Evolutionary conservation across 2,113 vertebrate genomes (phyloP), one percentile per base, ranked within the genome.

Genomic region (Varanus komodoensis): DNA sequence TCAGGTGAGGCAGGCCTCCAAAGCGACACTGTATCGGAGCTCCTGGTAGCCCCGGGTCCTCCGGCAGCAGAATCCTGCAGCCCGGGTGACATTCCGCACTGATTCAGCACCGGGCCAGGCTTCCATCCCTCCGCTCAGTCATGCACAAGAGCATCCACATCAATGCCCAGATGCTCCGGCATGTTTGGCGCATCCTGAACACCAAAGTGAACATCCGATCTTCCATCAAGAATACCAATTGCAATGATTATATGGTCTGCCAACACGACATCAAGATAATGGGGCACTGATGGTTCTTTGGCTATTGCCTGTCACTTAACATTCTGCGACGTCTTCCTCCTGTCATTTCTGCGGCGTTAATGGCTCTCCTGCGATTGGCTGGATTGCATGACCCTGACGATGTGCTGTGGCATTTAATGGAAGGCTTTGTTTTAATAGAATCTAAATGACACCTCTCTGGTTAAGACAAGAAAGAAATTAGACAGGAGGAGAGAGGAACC

Each of bases 401-500:
- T 92, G 89, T 0, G n/a, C 48, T 52, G 52, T 0, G 0, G 8
- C 89, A n/a, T 89, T 89, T 90, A 88, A 92, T 88, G 89, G 86
- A 75, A 88, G 75, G 86, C 89, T 90, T 86, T 61, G 88, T 89
- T 92, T 92, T 90, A 94, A 92, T 91, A 92, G 95, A 88, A 82
- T 91, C 89, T 54, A 82, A 94, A 89, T 88, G 92, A 79, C 79
- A 92, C 3, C 8, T 48, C 88, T 92, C 80, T 69, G 89, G 88
- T 93, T 74, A 85, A 91, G 85, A 82, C 34, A 75, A 88, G 91
- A 21, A 79, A 74, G 79, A 68, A 88, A 94, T 86, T 90, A 80
- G 86, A 52, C 1, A 8, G 78, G 52, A 91, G 79, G 82, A 87
- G 1, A 0, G 71, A 0, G 48, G 6, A 74, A 92, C 74, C 88